Conservation (phyloP, 2,888 invertebrate species). For the Cheilosia soror region DNA sequence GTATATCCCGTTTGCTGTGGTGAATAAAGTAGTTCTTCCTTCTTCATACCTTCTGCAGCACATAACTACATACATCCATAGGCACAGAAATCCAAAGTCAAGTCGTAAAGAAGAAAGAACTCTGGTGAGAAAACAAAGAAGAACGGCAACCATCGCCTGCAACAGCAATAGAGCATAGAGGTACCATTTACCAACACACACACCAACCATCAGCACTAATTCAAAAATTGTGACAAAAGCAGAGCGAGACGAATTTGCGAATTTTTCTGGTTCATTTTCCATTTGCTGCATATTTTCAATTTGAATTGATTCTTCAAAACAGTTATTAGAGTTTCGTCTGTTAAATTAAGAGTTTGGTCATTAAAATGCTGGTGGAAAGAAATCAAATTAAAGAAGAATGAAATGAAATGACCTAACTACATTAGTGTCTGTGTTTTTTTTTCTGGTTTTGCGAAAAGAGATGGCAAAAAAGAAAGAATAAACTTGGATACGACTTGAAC, state of each 20-base stretch:
- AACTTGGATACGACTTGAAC: conserved; percentile 46
- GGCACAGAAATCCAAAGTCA: conserved; percentile 29
- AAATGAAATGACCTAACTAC: conserved; percentile 69
- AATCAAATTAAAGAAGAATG: not conserved
- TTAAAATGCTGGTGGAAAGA: not conserved
- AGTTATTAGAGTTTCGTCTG: conserved; percentile 33
- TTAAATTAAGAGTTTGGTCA: no score
- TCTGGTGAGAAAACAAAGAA: conserved; percentile 67
- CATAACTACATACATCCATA: conserved; percentile 16
- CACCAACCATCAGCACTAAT: not conserved
- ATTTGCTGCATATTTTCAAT: conserved; percentile 39
- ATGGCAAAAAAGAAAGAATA: conserved; percentile 13
- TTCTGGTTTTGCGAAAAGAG: conserved; percentile 19
- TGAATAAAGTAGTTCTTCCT: conserved; percentile 31
- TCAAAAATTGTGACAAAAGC: conserved; percentile 18
- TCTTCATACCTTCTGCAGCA: conserved; percentile 27
- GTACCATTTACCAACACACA: not conserved
- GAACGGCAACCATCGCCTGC: conserved; percentile 24
- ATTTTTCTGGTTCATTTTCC: conserved; percentile 39
- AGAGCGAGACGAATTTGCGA: conserved; percentile 43
- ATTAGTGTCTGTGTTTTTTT: conserved; percentile 29
- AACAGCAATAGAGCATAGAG: not conserved
- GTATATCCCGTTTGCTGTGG: conserved; percentile 72
- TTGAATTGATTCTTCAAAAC: conserved; percentile 36
- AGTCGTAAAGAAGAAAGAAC: conserved; percentile 45